A percentile compares a stretch with the other conserved stretches of the same genome.
phyloP scores from a whole-genome alignment of 2,888 invertebrate species.

The Trichopria drosophilae region DNA sequence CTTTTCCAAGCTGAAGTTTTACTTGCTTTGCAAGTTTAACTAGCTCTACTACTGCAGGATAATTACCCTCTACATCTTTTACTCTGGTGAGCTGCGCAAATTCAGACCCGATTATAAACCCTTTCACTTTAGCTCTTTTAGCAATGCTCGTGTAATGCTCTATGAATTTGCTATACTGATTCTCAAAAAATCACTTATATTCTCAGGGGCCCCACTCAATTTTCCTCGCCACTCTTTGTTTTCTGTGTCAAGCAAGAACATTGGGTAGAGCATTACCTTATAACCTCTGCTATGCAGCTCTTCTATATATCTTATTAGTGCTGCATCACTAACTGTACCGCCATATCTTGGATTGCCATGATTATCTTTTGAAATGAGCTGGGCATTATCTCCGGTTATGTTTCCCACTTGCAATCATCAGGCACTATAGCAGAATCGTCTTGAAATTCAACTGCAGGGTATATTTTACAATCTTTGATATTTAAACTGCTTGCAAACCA shows the following conservation, averaged over 20 bases:
- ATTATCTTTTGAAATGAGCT: conserved; percentile 17
- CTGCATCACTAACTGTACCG: conserved; percentile 18
- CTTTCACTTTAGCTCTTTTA: conserved; percentile 18
- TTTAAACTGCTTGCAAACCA: conserved; percentile 11
- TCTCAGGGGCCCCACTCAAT: conserved; percentile 13
- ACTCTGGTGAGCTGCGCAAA: conserved; percentile 9
- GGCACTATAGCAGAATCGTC: conserved; percentile 16
- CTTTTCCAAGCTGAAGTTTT: conserved; percentile 11
- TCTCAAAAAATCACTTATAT: conserved; percentile 19
- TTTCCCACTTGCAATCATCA: conserved; percentile 17
- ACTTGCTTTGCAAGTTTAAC: conserved; percentile 11
- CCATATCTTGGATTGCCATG: conserved; percentile 17
- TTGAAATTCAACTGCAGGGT: conserved; percentile 16
- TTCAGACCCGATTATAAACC: conserved; percentile 14
- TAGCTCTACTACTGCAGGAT: conserved; percentile 8
- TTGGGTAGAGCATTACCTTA: conserved; percentile 18
- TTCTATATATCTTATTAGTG: conserved; percentile 18
- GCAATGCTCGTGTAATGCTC: conserved; percentile 19
- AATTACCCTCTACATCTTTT: conserved; percentile 8
- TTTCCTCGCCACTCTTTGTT: conserved; percentile 16
- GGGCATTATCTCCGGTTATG: conserved; percentile 14
- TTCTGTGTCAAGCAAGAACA: conserved; percentile 15
- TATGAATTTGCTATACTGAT: conserved; percentile 17
- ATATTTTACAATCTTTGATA: conserved; percentile 16
- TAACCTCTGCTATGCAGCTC: conserved; percentile 18